Percentiles rank a stretch among this genome's conserved stretches.
Evolutionary conservation across 2,113 vertebrate species (phyloP).

Genomic region (Callaeas wilsoni): DNA sequence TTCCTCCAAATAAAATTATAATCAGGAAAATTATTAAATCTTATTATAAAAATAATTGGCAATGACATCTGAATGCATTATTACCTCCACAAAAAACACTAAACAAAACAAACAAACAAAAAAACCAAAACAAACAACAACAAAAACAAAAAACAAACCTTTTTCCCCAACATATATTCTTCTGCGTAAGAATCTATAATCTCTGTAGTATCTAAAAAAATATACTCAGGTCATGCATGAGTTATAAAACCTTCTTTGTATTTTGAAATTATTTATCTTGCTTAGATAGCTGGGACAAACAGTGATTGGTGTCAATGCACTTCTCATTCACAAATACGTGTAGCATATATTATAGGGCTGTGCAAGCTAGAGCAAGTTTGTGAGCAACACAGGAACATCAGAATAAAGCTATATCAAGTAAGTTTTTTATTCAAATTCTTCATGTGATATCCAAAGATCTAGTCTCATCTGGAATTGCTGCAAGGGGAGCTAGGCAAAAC

Average conservation of each 20-base stretch:
- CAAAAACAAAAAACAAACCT: not conserved
- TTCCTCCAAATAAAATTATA: not conserved
- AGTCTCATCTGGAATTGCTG: not conserved
- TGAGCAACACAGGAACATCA: not conserved
- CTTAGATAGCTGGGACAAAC: not conserved
- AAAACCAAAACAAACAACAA: too few relatives aligned
- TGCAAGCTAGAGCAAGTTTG: not conserved
- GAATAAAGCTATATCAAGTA: not conserved
- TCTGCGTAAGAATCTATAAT: not conserved
- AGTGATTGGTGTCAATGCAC: not conserved
- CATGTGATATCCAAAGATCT: not conserved
- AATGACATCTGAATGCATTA: not conserved
- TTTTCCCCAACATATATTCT: not conserved
- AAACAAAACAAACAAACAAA: not conserved
- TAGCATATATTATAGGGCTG: not conserved
- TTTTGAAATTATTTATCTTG: not conserved
- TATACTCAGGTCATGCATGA: not conserved
- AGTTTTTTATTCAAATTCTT: not conserved
- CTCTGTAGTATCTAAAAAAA: not conserved
- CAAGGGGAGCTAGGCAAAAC: not conserved
- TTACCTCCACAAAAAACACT: not conserved
- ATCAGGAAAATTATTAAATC: not conserved
- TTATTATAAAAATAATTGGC: not conserved
- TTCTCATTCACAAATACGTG: not conserved
- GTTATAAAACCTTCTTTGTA: not conserved